Base-by-base conservation (phyloP, 2,113 vertebrate species). In the Anhinga anhinga region DNA sequence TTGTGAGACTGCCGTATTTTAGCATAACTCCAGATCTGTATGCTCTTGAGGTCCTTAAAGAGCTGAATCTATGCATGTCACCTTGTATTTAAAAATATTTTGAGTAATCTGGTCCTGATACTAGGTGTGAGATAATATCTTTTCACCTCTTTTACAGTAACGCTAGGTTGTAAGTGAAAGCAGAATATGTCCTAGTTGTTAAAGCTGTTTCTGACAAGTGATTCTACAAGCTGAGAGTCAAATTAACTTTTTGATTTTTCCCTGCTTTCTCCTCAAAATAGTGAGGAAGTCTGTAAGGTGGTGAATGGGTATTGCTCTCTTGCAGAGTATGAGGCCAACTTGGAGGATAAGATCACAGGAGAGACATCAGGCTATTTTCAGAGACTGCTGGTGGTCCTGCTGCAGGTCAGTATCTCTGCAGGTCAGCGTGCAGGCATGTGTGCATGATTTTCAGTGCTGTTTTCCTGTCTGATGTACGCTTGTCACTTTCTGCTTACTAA, bases 301-400 rank as follows among this genome's bases (percentile, higher is more conserved):
- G 8, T 93, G 63, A 89, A 27, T 25, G 10, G 22, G 2, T 84
- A 6, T 96, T 84, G 9, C 19, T 97, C 16, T 97, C 45, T 98
- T 98, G 71, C 98, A 99, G 99, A 99, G 80, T 99, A 99, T 32
- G 98, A 98, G 71, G 96, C 97, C 14, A 98, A 97, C 88, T 97
- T 99, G 97, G 99, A 99, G 97, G 99, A 99, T 38, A 98, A 99
- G 61, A 98, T 99, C 94, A 98, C 97, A 36, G 98, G 98, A 58
- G 99, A 99, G 73, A 99, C 99, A 4, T 98, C 99, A 7, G 99
- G 99, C n/a, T 94, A 97, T 95, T 99, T 99, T 94, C 98, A 99
- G 98, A 98, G 98, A 44, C 97, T 99, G 94, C 86, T 99, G 97
- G 98, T 99, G 93, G 99, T 99, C 82, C 98, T 99, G 49, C 98